These are phyloP conservation scores for Asarcornis scutulata DNA, from an alignment of 2,113 vertebrate genomes.

Conservation along the genomic window DNA sequence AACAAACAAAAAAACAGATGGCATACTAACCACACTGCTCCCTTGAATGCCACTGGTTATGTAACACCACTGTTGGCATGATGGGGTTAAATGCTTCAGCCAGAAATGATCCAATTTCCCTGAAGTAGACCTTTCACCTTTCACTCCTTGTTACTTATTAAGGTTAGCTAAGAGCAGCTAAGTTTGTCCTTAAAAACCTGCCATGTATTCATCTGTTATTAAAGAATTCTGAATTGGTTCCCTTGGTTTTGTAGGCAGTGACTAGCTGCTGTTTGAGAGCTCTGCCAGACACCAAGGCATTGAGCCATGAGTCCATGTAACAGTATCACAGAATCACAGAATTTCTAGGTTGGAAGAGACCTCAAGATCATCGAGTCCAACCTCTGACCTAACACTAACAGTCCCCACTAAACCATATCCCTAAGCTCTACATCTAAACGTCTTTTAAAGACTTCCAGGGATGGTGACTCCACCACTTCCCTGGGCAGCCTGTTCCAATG, in stretches of 20 bases:
- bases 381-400: no score
- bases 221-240: not conserved
- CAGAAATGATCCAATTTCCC: not conserved
- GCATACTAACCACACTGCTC: not conserved
- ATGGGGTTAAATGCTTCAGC: slow-evolving; percentile 19
- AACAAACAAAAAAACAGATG: not conserved
- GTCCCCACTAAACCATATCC: no score
- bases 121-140: not conserved
- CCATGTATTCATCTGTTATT: not conserved
- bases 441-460: no score
- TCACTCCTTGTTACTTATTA: not conserved
- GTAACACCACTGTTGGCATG: not conserved
- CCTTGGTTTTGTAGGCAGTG: not conserved
- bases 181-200: not conserved
- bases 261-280: not conserved
- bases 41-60: not conserved
- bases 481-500: no score
- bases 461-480: no score
- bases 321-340: no score
- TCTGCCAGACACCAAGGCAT: not conserved
- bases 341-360: no score
- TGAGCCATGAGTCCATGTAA: not conserved
- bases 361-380: no score
- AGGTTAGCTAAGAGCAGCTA: not conserved
- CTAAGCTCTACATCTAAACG: no score